A percentile compares a stretch with the other conserved stretches of the same genome.
Evolutionary conservation across 2,113 vertebrate genomes (phyloP).

Genomic region (Climacteris rufus): DNA sequence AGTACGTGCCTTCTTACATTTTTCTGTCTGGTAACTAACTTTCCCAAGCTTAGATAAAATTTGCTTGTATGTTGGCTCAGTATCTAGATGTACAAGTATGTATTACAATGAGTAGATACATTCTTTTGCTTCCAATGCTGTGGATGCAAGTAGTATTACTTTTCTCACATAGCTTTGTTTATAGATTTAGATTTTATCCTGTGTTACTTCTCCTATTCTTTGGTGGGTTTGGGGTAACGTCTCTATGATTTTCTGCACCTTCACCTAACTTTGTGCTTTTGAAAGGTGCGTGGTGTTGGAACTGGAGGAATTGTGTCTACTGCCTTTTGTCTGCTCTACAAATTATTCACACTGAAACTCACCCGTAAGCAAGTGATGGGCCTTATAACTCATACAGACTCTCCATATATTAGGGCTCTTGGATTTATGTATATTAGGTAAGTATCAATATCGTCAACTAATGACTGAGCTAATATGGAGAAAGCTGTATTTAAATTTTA

Average conservation of each 20-base stretch:
- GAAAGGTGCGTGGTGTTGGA: slow-evolving; percentile 95
- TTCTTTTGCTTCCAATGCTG: background rate
- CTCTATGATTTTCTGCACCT: background rate
- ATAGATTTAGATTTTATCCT: background rate
- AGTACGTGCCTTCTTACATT: slow-evolving; percentile 93
- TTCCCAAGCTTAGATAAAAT: background rate
- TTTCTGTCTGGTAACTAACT: slow-evolving; percentile 53
- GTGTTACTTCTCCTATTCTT: background rate
- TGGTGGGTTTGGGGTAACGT: background rate
- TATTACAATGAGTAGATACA: background rate
- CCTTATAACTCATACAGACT: slow-evolving; percentile 97
- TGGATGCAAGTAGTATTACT: background rate
- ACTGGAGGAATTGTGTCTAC: slow-evolving; percentile 98
- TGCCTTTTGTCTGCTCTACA: slow-evolving; percentile 96
- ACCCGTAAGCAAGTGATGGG: slow-evolving; percentile 99
- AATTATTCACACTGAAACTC: slow-evolving; percentile 96
- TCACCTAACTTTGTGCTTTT: slow-evolving; percentile 7
- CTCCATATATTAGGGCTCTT: slow-evolving; percentile 96
- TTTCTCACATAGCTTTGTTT: background rate
- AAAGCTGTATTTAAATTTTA: slow-evolving; percentile 5
- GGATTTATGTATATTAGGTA: slow-evolving; percentile 99
- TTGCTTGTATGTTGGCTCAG: background rate
- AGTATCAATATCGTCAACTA: background rate
- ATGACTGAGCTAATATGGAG: background rate
- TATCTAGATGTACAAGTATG: background rate